Evolutionary conservation across 1,140 invertebrate species (phyloP), one percentile per base, ranked within the genome.

Genomic region (Chlorops oryzae): DNA sequence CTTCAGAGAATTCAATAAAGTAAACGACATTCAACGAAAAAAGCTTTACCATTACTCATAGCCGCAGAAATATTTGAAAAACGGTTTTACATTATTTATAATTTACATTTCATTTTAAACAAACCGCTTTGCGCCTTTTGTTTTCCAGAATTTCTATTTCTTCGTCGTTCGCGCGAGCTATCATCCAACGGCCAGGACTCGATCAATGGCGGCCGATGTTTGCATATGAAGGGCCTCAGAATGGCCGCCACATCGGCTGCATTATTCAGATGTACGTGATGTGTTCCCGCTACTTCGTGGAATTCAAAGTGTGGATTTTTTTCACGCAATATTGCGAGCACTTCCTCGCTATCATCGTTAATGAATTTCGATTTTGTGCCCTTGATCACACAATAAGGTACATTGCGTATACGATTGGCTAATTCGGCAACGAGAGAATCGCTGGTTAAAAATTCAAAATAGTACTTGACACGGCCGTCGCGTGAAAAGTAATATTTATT

Each of bases 241-340:
- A 78, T 51, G 18, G 74, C 71, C 3, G 78, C 77, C 37, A 86
- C 68, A 38, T 63, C 60, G 51, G 79, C 65, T 2, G 85, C 79
- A 59, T 83, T 75, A 52, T 81, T 85, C 32, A 89, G 72, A 65
- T 90, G 87, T 6, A 85, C 73, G 68, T 88, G 86, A 73, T 90
- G 87, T 5, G 67, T 70, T 22, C 78, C 84, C 20, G 82, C 83
- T 3, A 88, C 63, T 49, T 79, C 75, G 43, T 81, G 73, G 46
- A 77, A 77, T 56, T 80, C 73, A 62, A 83, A 86, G 40, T 81
- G 75, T 3, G 72, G 67, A 59, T 80, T 74, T 49, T 74, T 72
- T 47, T 72, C 75, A 39, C 63, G 57, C 32, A 86, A 59, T 13
- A 80, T 59, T 39, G 79, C 74, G 2, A 81, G 55, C 50, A 81